These are phyloP conservation scores for Sitobion miscanthi DNA, from an alignment of 1,140 invertebrate genomes.

Conservation along the genomic window DNA sequence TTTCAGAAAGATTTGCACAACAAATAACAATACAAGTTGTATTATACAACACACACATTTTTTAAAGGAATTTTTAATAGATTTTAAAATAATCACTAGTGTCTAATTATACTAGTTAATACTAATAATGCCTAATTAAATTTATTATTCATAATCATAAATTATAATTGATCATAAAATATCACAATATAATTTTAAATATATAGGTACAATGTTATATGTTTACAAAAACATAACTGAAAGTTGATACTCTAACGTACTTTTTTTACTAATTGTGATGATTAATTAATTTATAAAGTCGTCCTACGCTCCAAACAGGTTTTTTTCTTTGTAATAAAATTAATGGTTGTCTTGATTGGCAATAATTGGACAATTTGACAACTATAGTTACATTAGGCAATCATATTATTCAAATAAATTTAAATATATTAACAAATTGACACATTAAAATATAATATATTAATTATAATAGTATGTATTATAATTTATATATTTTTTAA, in stretches of 20 bases:
- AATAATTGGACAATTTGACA: neutral
- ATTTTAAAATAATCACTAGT: too few species aligned
- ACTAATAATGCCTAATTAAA: neutral
- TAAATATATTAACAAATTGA: neutral
- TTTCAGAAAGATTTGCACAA: too few species aligned
- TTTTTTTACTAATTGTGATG: neutral
- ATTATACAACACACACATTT: too few species aligned
- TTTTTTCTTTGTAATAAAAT: neutral
- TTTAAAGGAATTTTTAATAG: too few species aligned
- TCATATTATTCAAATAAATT: neutral
- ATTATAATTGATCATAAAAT: neutral
- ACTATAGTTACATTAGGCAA: neutral
- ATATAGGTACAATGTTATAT: too few species aligned
- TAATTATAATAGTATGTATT: too few species aligned
- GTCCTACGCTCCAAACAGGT: neutral
- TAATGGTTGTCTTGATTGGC: neutral
- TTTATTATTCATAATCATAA: neutral
- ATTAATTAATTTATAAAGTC: neutral
- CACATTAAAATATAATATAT: neutral
- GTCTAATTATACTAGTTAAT: too few species aligned
- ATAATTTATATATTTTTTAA: too few species aligned
- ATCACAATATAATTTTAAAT: too few species aligned
- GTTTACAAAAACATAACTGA: too few species aligned
- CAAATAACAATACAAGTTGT: too few species aligned
- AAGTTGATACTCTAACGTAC: neutral